These are phyloP conservation scores for Holocentrus rufus DNA, from an alignment of 2,797 vertebrate species.

Conservation along the genomic window DNA sequence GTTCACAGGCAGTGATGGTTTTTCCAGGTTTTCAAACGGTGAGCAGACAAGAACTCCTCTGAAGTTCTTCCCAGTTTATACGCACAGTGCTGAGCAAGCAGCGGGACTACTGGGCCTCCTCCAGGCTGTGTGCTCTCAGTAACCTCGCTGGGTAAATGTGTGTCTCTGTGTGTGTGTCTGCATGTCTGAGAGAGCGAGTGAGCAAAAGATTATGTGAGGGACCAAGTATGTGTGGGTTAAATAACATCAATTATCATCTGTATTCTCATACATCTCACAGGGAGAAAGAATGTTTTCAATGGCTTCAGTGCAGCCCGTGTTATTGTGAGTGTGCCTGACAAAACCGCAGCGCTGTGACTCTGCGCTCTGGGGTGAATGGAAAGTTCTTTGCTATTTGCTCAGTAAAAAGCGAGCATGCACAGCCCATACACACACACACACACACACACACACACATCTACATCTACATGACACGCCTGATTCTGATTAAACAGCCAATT, in stretches of 20 bases:
- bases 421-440: not conserved
- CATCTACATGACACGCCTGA: conserved; percentile 12
- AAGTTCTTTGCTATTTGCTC: conserved; percentile 45
- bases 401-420: conserved; percentile 36
- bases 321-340: conserved; percentile 57
- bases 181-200: conserved; percentile 6
- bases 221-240: conserved; percentile 35
- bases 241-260: conserved; percentile 40
- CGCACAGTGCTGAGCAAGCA: conserved; percentile 51
- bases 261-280: conserved; percentile 28
- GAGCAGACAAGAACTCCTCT: conserved; percentile 52
- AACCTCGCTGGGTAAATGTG: conserved; percentile 32
- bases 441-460: not conserved
- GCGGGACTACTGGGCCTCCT: conserved; percentile 31
- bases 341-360: conserved; percentile 55
- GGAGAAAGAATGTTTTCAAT: conserved; percentile 52
- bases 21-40: conserved; percentile 73
- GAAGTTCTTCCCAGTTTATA: conserved; percentile 67
- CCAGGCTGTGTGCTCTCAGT: conserved; percentile 43
- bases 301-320: conserved; percentile 26
- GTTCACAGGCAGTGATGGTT: conserved; percentile 66
- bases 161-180: conserved; percentile 1
- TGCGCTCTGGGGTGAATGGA: conserved; percentile 47
- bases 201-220: conserved; percentile 20
- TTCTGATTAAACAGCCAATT: conserved; percentile 46